Evolutionary conservation across 2,888 invertebrate genomes (phyloP), one percentile per base, ranked within the genome.

Genomic region (Odontocolon sp.): DNA sequence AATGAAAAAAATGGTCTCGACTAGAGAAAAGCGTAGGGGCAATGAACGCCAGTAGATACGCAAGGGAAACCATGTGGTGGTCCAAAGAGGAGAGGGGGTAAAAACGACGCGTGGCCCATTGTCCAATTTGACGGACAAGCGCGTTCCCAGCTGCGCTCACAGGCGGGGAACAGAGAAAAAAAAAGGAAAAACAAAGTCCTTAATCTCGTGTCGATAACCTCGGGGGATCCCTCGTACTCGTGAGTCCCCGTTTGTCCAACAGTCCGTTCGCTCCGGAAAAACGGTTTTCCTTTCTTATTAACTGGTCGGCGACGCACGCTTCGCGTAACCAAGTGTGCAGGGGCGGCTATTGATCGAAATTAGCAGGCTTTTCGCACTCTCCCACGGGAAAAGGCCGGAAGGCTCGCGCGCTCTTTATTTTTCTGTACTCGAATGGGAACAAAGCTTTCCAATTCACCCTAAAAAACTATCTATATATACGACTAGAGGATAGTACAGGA

Each of bases 91-190:
- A 57, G 52, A 54, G 57, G 14, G 68, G 28, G 64, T 31, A 57
- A 42, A 31, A 76, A 59, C 64, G 77, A 75, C 83, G 82, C 83
- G 83, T 84, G 84, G 77, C 80, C 82, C 77, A 82, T 84, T 84
- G 83, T 84, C 59, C 63, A 71, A 33, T 75, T 79, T 75, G 79
- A 80, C 74, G 71, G 78, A 81, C 80, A 77, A 77, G 42, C 45
- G 36, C 66, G 45, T 57, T 38, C 56, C 63, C 63, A 70, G 70
- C 72, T 68, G 77, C 74, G 69, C 66, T 70, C 69, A 67, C 74
- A 50, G 31, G 69, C 71, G 50, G 9, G 5, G 21, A 38, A 42
- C 9, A 57, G 50, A 28, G 56, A 45, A 56, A 33, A 47, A 54
- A 47, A 72, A 67, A 68, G 50, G 75, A 77, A 79, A 79, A 80